phyloP scores from a whole-genome alignment of 2,797 vertebrate genomes.

The Orestias chungarensis region DNA sequence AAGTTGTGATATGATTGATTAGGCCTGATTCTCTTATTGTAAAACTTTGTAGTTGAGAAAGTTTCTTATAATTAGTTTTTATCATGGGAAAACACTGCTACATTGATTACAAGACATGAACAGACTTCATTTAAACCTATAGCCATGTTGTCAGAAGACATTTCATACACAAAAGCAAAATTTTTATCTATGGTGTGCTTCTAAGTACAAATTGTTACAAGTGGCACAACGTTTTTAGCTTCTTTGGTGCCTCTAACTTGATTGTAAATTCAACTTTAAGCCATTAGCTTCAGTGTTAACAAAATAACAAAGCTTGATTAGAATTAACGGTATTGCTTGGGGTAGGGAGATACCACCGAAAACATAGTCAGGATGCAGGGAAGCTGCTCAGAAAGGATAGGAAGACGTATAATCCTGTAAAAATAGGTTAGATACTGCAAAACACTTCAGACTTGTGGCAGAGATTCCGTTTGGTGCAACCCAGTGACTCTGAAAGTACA shows the following conservation, averaged over 20 bases:
- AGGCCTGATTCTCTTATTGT: constrained; percentile 51
- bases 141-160: neutral
- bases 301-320: no score
- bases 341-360: no score
- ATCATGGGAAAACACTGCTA: constrained; percentile 34
- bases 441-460: neutral
- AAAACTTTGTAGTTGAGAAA: constrained; percentile 35
- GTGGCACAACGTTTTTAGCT: neutral
- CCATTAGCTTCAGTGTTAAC: no score
- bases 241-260: neutral
- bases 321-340: no score
- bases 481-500: neutral
- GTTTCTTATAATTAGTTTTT: constrained; percentile 29
- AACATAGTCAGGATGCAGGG: no score
- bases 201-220: neutral
- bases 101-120: no score
- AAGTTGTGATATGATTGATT: constrained; percentile 49
- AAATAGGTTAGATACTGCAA: neutral
- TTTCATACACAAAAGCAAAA: neutral
- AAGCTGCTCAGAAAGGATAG: no score
- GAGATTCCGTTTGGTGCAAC: neutral
- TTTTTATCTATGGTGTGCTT: neutral
- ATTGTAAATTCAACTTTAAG: no score
- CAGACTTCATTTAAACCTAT: neutral
- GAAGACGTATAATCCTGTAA: no score